A percentile compares a stretch with the other conserved stretches of the same genome.
Evolutionary conservation across 2,797 vertebrate species (phyloP).

Genomic region (Threskiornis aethiopicus): DNA sequence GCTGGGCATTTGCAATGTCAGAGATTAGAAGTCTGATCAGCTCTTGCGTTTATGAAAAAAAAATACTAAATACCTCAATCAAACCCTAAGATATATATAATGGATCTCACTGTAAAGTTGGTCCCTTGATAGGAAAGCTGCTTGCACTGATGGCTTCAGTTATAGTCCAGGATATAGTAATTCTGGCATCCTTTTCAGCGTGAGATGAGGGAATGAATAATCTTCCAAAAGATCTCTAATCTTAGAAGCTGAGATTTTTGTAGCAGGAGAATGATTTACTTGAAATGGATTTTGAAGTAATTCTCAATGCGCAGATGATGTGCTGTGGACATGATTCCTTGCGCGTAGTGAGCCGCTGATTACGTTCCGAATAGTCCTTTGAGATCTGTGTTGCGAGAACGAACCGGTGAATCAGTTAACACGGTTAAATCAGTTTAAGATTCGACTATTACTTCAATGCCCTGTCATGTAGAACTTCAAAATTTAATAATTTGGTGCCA

Average conservation of each 20-base stretch:
- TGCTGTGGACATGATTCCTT: background rate
- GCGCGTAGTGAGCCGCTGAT: background rate
- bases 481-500: background rate
- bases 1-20: background rate
- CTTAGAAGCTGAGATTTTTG: background rate
- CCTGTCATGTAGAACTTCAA: background rate
- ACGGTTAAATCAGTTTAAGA: background rate
- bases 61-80: background rate
- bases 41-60: background rate
- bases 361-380: background rate
- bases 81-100: background rate
- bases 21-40: background rate
- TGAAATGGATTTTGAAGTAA: background rate
- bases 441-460: background rate
- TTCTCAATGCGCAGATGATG: background rate
- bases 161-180: background rate
- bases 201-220: background rate
- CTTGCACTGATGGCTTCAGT: background rate
- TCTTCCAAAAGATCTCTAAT: background rate
- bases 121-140: background rate
- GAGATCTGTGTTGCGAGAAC: background rate
- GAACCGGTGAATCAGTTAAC: background rate
- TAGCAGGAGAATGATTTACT: background rate
- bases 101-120: background rate
- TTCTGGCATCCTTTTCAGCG: background rate